Conservation (phyloP, 2,888 invertebrate species). For the Caradrina kadenii region DNA sequence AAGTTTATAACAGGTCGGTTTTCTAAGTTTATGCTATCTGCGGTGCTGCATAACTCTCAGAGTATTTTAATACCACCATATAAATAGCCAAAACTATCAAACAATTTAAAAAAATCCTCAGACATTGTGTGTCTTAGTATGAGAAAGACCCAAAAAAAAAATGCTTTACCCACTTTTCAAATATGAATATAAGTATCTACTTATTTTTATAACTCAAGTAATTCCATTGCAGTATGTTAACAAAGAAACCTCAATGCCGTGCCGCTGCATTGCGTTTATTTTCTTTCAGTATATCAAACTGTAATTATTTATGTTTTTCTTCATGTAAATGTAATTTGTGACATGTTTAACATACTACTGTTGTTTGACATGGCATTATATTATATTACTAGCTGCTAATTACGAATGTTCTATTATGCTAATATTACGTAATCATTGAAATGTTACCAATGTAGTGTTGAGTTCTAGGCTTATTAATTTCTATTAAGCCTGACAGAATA, state of each 20-base stretch:
- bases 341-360: slow-evolving; percentile 50
- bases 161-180: not conserved
- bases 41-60: not conserved
- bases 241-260: slow-evolving; percentile 7
- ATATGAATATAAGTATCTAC: not conserved
- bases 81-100: not conserved
- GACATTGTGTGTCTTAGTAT: too few species aligned
- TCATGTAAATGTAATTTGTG: slow-evolving; percentile 50
- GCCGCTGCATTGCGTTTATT: slow-evolving; percentile 60
- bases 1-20: slow-evolving; percentile 45
- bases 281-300: slow-evolving; percentile 61
- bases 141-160: too few species aligned
- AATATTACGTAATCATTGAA: slow-evolving; percentile 33
- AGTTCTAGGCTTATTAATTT: not conserved
- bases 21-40: slow-evolving; percentile 52
- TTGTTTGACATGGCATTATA: slow-evolving; percentile 42
- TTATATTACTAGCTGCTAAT: slow-evolving; percentile 38
- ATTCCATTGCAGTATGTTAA: not conserved
- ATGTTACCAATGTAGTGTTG: not conserved
- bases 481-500: not conserved
- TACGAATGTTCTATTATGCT: slow-evolving; percentile 39
- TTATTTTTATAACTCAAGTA: not conserved
- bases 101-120: too few species aligned
- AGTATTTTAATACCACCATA: not conserved
- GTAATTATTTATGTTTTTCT: slow-evolving; percentile 59